Conservation (phyloP, 2,113 vertebrate genomes). For the Nesoenas mayeri region DNA sequence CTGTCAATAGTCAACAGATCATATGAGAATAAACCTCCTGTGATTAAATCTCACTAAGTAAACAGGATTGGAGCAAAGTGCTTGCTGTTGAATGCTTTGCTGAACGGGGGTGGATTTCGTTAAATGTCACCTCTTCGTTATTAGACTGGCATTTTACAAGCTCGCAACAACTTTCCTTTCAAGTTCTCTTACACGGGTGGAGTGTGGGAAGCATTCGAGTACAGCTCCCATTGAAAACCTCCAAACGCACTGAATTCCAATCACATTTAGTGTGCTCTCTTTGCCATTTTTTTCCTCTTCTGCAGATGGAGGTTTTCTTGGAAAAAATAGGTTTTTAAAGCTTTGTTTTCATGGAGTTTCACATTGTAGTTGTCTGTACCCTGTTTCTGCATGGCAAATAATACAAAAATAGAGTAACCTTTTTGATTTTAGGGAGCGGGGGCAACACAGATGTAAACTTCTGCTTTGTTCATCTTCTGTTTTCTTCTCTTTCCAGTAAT, state of each 20-base stretch:
- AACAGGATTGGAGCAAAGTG: neutral
- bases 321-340: neutral
- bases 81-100: neutral
- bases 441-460: neutral
- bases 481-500: slow-evolving; percentile 82
- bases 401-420: neutral
- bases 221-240: neutral
- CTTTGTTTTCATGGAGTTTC: neutral
- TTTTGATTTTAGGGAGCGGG: neutral
- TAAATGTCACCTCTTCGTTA: slow-evolving; percentile 52
- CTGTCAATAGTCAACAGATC: neutral
- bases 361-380: neutral
- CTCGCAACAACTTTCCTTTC: neutral
- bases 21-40: neutral
- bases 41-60: neutral
- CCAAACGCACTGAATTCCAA: neutral
- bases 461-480: slow-evolving; percentile 29
- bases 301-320: neutral
- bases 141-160: slow-evolving; percentile 40
- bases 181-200: neutral
- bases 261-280: neutral
- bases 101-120: neutral
- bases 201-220: neutral
- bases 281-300: neutral
- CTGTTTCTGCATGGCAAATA: neutral